Evolutionary conservation across 2,888 invertebrate species (phyloP), one percentile per base, ranked within the genome.

Genomic region (Cordilura impudica): DNA sequence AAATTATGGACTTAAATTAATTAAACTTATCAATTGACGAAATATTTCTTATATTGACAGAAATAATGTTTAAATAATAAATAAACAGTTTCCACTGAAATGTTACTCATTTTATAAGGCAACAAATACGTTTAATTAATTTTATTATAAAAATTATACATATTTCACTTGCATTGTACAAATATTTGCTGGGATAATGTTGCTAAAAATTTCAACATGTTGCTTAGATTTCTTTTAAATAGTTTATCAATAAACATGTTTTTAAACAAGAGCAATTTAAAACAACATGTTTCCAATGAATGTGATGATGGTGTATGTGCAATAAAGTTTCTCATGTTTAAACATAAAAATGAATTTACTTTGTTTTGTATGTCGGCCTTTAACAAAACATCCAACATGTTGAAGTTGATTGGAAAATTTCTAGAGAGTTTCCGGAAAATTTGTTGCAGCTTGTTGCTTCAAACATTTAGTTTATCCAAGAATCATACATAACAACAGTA

Each of bases 391-490:
- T 0, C 6, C 43, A 66, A 75, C 56, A 56, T 63, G 63, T 63
- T 69, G 35, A 14, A 19, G 39, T 54, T 60, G 74, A 43, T 51
- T 35, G 39, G 19, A 53, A 47, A 12, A 61, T n/a, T n/a, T n/a
- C n/a, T n/a, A n/a, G n/a, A n/a, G 53, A 19, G 51, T 66, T 73
- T 66, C 73, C 73, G 58, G 66, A 60, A 73, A 73, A 66, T 58
- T 35, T 51, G 23, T 65, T 73, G 56, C 1, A 31, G 8, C 72
- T 49, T 72, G 72, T 72, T 72, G 65, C 53, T 58, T 73, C 58
- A n/a, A 66, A 66, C 58, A 23, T 58, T 56, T 18, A 58, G 58
- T 60, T 58, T 16, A n/a, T n/a, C n/a, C n/a, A n/a, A n/a, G n/a
- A n/a, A n/a, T n/a, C n/a, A n/a, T n/a, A n/a, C n/a, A n/a, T n/a